Base-by-base conservation (phyloP, 1,140 invertebrate species). In the Heliconius nattereri region DNA sequence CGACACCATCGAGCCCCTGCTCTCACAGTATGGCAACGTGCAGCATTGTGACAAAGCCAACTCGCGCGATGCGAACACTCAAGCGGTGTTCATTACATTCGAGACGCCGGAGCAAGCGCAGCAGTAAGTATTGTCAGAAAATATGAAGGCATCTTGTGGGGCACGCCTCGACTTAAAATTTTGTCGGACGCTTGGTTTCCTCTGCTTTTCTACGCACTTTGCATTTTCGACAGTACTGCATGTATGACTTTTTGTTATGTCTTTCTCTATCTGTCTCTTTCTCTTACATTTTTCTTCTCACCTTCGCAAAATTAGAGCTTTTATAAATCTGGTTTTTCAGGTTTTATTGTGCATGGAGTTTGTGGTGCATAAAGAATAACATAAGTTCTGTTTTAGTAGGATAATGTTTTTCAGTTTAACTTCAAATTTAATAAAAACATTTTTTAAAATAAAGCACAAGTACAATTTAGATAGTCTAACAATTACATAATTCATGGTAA, bases 51-150 rank as follows among this genome's bases (percentile, higher is more conserved):
- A 98, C 95, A 98, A 97, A 94, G 95, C 97, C 85, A 96, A 96
- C 88, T 96, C 96, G 90, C 96, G 97, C 90, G 97, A 98, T 95
- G 96, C 96, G 86, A 96, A 96, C 93, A 96, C 96, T 86, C 97
- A 97, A 95, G 96, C 96, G 85, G 96, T 98, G 85, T 96, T 97
- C 95, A 97, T 98, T 91, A 98, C 96, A 90, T 98, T 97, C 96
- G 97, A 98, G 95, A 97, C 96, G 86, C 96, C 96, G 91, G 98
- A 98, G 89, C 97, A 98, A 95, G 98, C 98, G 92, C 97, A 98
- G 95, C 97, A 97, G 98, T 98, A 95, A 97, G 97, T 97, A 95
- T 90, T 81, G 80, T 73, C 79, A 40, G 49, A 80, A 73, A 71
- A 57, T 80, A 76, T 80, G 79, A 37, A 37, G 75, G 54, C 78